These are phyloP conservation scores for Choloepus hoffmanni DNA, from an alignment of 2,113 vertebrate species.

Conservation along the genomic window DNA sequence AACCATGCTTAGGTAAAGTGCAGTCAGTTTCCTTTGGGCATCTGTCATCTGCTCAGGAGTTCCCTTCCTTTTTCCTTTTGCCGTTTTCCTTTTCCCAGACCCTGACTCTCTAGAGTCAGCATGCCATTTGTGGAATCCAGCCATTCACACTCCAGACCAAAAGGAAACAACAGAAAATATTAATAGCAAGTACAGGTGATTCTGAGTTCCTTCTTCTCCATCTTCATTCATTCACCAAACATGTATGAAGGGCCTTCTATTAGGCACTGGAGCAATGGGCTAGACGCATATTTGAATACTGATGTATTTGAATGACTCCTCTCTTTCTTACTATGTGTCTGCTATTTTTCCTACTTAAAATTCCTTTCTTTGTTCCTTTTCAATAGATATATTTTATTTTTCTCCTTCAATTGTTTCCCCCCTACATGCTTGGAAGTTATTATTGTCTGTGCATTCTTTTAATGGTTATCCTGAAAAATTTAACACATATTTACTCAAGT, in stretches of 20 bases:
- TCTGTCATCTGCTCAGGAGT: neutral
- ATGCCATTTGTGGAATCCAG: too few relatives aligned
- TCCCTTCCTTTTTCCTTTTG: neutral
- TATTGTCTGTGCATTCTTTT: neutral
- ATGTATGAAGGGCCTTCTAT: neutral
- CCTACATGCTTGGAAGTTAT: neutral
- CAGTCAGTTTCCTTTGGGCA: neutral
- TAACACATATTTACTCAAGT: neutral
- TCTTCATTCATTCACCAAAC: neutral
- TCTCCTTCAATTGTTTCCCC: neutral
- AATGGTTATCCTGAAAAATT: neutral
- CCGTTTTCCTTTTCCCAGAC: neutral
- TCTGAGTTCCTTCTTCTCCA: neutral
- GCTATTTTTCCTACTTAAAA: neutral
- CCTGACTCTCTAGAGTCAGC: neutral
- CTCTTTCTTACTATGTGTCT: neutral
- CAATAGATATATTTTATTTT: neutral
- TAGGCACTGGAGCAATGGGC: neutral
- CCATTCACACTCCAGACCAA: neutral
- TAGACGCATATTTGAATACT: neutral
- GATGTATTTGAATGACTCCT: neutral
- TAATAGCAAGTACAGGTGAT: neutral
- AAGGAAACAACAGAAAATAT: neutral
- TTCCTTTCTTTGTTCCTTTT: neutral
- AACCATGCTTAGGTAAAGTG: neutral